Percentiles rank a stretch among this genome's conserved stretches.
These are phyloP conservation scores for Megaceryle torquata DNA, from an alignment of 2,113 vertebrate genomes.

Conservation along the genomic window DNA sequence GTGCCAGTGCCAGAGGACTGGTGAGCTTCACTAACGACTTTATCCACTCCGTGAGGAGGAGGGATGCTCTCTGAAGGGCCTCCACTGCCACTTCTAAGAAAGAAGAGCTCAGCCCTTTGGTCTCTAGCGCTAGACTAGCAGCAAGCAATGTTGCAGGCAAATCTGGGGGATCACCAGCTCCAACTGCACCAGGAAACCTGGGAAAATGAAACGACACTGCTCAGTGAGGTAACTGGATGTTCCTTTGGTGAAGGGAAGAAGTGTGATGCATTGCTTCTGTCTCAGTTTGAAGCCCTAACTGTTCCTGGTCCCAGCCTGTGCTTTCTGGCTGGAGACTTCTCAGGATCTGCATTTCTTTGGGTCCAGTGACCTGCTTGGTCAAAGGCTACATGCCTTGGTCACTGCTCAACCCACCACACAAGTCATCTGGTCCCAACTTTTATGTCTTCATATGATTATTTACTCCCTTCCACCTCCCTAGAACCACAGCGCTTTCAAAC, in stretches of 20 bases:
- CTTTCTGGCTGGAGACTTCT: not conserved
- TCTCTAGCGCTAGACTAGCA: not conserved
- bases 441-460: not conserved
- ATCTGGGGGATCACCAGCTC: not conserved
- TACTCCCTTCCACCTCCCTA: not conserved
- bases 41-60: not conserved
- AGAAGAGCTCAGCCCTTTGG: not conserved
- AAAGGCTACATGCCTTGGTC: not conserved
- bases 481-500: fast-evolving
- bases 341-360: not conserved
- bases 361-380: not conserved
- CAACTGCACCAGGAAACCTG: not conserved
- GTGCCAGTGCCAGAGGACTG: not conserved
- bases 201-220: not conserved
- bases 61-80: not conserved
- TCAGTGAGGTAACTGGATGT: not conserved
- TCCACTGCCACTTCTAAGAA: fast-evolving
- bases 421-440: not conserved
- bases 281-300: not conserved
- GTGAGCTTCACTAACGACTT: not conserved
- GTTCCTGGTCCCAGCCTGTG: not conserved
- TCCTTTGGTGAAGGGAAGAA: not conserved
- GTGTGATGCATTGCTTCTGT: not conserved
- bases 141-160: not conserved
- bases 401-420: not conserved